Conservation (phyloP, 2,113 vertebrate species). For the Peromyscus leucopus region DNA sequence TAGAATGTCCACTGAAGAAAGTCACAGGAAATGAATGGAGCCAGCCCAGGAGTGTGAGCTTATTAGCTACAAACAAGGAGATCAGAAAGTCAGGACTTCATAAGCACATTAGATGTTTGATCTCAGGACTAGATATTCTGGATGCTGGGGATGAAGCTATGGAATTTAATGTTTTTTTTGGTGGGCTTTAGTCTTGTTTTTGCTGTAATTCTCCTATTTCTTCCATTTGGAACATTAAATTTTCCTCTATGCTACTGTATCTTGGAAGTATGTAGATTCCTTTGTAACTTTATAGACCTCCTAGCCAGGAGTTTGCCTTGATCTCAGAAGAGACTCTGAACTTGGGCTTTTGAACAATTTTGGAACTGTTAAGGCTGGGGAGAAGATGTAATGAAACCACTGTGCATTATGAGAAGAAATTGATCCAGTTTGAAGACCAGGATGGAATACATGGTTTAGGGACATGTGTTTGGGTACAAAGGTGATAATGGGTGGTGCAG, state of each 20-base stretch:
- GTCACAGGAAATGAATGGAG: neutral
- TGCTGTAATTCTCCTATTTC: neutral
- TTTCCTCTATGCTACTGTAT: neutral
- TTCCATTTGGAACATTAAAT: too few relatives aligned
- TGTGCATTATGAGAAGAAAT: neutral
- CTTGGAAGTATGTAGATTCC: neutral
- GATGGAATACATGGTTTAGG: neutral
- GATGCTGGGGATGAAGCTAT: neutral
- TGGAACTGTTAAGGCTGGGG: neutral
- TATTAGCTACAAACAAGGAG: neutral
- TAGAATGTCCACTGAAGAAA: neutral
- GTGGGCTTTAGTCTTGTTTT: neutral
- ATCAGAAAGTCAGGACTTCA: too few relatives aligned
- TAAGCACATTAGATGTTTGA: neutral
- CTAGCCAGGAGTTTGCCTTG: neutral
- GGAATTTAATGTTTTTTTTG: neutral
- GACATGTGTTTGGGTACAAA: neutral
- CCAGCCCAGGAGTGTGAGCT: neutral
- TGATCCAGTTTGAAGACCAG: neutral
- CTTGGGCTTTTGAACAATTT: neutral
- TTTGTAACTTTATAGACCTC: neutral
- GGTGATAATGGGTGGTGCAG: neutral
- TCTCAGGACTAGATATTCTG: too few relatives aligned
- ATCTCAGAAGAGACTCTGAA: neutral
- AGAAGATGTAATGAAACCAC: neutral